Base-by-base conservation (phyloP, 2,888 invertebrate species). In the Homarus gammarus region DNA sequence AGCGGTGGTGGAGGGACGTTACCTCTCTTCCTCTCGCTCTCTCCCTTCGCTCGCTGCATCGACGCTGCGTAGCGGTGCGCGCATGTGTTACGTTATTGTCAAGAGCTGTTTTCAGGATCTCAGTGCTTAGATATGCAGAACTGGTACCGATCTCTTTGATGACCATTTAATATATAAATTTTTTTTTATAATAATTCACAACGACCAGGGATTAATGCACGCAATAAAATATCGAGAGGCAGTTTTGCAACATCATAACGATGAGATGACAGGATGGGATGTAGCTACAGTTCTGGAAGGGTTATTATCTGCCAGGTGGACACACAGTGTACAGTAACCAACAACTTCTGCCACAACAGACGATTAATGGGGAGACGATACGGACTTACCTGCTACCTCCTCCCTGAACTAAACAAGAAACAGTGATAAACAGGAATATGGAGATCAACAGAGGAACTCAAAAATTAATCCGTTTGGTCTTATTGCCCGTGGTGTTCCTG, bases 1-100 rank as follows among this genome's bases (percentile, higher is more conserved):
- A 75, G 44, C 75, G 75, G n/a, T 75, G 75, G 75, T 44, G 10
- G 75, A 27, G 75, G 40, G 31, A 75, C 44, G 75, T 75, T 75
- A 75, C 75, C 44, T 27, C 75, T 75, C 44, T 10, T 27, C n/a
- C 75, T 22, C 75, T 75, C 44, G 22, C 75, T 44, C 38, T 6
- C 73, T 36, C 38, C n/a, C n/a, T n/a, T n/a, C n/a, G n/a, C 72
- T 10, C 44, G 75, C 75, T 15, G 22, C 56, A 15, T 44, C 56
- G 56, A 3, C 3, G 56, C 56, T 64, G 27, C 64, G 27, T 1
- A 10, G 27, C 75, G 75, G 27, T 40, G 75, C 75, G 44, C 40
- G n/a, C 44, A 12, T 33, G 40, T 27, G 75, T 75, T n/a, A 27
- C 44, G 18, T 27, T 56, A 1, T 56, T 15, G 22, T 18, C 56